Conservation (phyloP, 2,888 invertebrate species). For the Protodeltote pygarga region DNA sequence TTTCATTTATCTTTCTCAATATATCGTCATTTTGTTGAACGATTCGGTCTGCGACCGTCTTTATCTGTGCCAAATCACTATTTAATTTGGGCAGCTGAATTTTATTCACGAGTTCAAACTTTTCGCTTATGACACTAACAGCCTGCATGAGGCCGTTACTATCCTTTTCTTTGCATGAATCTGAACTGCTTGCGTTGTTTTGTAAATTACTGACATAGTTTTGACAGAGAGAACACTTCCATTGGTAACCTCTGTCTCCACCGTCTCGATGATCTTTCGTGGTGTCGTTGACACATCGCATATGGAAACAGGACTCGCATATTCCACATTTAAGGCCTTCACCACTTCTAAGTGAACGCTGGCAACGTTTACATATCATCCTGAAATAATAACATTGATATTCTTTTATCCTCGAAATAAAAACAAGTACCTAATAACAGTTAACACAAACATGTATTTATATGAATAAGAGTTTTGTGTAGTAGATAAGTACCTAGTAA, state of each 20-base stretch:
- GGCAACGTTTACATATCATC: slow-evolving; percentile 69
- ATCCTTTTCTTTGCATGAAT: slow-evolving; percentile 44
- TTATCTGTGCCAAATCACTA: slow-evolving; percentile 66
- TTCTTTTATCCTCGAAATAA: too few species aligned
- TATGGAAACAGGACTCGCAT: slow-evolving; percentile 61
- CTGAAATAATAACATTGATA: slow-evolving; percentile 34
- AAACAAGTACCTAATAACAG: too few species aligned
- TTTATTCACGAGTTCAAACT: slow-evolving; percentile 74
- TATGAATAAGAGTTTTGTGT: too few species aligned
- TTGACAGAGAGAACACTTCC: slow-evolving; percentile 71
- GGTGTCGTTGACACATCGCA: slow-evolving; percentile 50
- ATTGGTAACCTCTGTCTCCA: slow-evolving; percentile 65
- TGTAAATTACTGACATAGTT: slow-evolving; percentile 45
- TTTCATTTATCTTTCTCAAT: slow-evolving; percentile 59
- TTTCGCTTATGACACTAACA: slow-evolving; percentile 63
- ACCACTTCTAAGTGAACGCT: slow-evolving; percentile 53
- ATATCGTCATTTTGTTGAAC: slow-evolving; percentile 70
- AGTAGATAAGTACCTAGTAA: too few species aligned
- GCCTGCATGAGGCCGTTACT: slow-evolving; percentile 48
- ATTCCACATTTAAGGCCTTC: slow-evolving; percentile 61
- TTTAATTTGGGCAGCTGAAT: slow-evolving; percentile 74
- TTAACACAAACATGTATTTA: too few species aligned
- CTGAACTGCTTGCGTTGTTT: slow-evolving; percentile 32
- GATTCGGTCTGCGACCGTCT: slow-evolving; percentile 62
- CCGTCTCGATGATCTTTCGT: slow-evolving; percentile 50